Base-by-base conservation (phyloP, 2,797 vertebrate genomes). In the Microcaecilia unicolor region DNA sequence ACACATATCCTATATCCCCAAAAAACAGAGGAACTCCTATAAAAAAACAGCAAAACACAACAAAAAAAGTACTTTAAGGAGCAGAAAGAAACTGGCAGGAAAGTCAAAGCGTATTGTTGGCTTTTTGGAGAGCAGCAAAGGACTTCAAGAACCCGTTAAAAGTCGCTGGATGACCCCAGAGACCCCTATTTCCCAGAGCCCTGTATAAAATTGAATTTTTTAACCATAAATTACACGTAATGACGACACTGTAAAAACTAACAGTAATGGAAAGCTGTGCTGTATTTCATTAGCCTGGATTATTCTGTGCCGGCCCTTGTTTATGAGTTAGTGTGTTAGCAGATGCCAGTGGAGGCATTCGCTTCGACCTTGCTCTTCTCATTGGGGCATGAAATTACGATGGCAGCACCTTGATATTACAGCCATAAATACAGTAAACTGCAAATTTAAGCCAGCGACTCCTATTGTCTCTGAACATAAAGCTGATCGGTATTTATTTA, bases 401-500 rank as follows among this genome's bases (percentile, higher is more conserved):
- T 93, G 91, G 91, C 93, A 94, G 93, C 96, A 97, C 94, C 91
- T 93, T 88, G 90, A 97, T 99, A 99, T 99, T 99, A 97, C 93
- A 92, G 94, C 93, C 92, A 99, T 99, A 99, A 99, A 99, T 99
- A 99, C 96, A 97, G 94, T 97, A 98, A 98, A 99, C 96, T 97
- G 96, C 96, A 97, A 97, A 97, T 97, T 95, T 94, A 93, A 93
- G 92, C 94, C 90, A 85, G 95, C 91, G 89, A 93, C 96, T 99
- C 93, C 96, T 97, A 99, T 99, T 99, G 96, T 99, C 96, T 98
- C 93, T 88, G 93, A 97, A 97, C 96, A 98, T 99, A 97, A 99
- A 99, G 93, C 93, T 96, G 93, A 99, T 97, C 92, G 91, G 96
- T 99, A 99, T 99, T 99, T 99, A 99, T 99, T 99, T 99, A 97